Conservation (phyloP, 2,113 vertebrate species). For the Laticauda colubrina region DNA sequence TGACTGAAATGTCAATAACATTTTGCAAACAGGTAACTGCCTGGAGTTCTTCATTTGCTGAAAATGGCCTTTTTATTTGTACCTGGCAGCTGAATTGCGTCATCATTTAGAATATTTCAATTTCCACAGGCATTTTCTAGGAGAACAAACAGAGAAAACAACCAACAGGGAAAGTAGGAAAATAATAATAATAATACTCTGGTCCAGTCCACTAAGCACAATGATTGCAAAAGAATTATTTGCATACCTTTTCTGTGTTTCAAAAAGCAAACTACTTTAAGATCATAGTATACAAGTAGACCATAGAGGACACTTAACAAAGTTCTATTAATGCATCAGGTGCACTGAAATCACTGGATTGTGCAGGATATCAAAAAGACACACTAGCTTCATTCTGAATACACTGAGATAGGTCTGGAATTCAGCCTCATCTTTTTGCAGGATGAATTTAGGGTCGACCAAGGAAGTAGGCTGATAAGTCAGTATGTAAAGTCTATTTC, state of each 20-base stretch:
- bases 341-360: not conserved
- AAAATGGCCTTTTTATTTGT: conserved; percentile 47
- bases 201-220: not conserved
- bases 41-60: conserved; percentile 32
- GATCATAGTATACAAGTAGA: not conserved
- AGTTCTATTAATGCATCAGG: not conserved
- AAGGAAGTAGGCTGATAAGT: not conserved
- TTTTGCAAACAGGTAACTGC: conserved; percentile 1
- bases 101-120: conserved; percentile 19
- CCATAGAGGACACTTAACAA: not conserved
- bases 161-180: not conserved
- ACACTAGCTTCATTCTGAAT: not conserved
- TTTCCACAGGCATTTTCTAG: conserved; percentile 18
- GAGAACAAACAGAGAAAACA: conserved; percentile 30
- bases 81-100: conserved; percentile 38
- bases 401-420: not conserved
- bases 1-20: conserved; percentile 45
- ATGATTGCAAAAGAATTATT: not conserved
- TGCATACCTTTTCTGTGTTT: not conserved
- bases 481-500: not conserved
- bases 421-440: not conserved
- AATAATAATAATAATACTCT: not conserved
- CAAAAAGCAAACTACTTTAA: not conserved
- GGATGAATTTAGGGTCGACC: not conserved
- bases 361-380: not conserved